Conservation (phyloP, 2,113 vertebrate species). For the Mobula birostris region DNA sequence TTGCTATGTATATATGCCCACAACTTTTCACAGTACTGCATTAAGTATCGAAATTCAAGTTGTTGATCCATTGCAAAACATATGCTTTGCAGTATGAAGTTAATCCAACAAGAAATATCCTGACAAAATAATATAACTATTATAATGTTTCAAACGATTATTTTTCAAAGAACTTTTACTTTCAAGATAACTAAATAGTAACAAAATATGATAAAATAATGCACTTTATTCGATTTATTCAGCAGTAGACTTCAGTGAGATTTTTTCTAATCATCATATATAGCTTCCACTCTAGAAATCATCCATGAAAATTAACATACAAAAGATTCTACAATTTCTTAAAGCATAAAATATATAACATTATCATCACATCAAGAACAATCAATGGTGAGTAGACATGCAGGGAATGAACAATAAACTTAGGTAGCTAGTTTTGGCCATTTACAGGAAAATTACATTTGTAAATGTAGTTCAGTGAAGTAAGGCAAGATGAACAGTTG, state of each 20-base stretch:
- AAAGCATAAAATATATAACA: conserved; percentile 27
- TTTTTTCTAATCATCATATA: conserved; percentile 57
- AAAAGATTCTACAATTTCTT: conserved; percentile 32
- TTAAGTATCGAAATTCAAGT: not conserved
- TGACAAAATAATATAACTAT: not conserved
- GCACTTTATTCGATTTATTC: conserved; percentile 79
- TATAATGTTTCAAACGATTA: not conserved
- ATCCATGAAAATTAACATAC: conserved; percentile 18
- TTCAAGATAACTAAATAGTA: not conserved
- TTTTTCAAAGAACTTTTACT: not conserved
- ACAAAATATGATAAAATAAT: conserved; percentile 68
- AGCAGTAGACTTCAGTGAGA: conserved; percentile 72
- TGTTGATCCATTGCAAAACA: not conserved
- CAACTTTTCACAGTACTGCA: too few species aligned
- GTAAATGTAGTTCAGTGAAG: conserved; percentile 29
- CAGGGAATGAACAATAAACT: conserved; percentile 14
- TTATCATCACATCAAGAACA: conserved; percentile 29
- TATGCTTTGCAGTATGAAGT: not conserved
- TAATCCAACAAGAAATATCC: not conserved
- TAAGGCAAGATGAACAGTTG: not conserved
- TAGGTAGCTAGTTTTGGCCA: conserved; percentile 8
- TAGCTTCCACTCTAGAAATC: conserved; percentile 10
- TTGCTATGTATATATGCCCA: too few species aligned
- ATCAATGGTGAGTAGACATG: conserved; percentile 17
- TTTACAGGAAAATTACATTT: not conserved